Evolutionary conservation across 2,797 vertebrate genomes (phyloP), one percentile per base, ranked within the genome.

Genomic region (Erpetoichthys calabaricus): DNA sequence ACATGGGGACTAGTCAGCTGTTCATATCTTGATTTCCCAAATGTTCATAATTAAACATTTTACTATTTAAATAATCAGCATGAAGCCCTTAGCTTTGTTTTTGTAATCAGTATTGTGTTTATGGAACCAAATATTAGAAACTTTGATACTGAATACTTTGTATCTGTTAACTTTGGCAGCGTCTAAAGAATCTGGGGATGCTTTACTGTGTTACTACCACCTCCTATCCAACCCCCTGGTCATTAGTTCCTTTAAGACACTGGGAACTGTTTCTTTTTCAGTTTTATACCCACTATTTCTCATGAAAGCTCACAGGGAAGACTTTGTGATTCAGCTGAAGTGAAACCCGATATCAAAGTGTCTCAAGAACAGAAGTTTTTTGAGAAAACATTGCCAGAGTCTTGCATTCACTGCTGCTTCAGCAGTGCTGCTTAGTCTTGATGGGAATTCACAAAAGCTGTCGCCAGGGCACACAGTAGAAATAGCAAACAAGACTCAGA

Each of bases 81-180:
- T 86, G 91, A 89, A 84, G 82, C 83, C 78, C 86, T 88, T 77
- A 74, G 80, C 82, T 83, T 81, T 92, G 85, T 92, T 93, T 89
- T 90, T 78, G 73, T 86, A 92, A 88, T 80, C 84, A 68, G 81
- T 82, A 82, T 87, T 76, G 76, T 94, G 86, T 94, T 94, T 91
- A 77, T 86, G 85, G 89, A 94, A 84, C 88, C 91, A 92, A 91
- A 91, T 90, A 90, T 77, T 83, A 80, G 82, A 86, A 86, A 86
- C 89, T 91, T 94, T 96, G 94, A 94, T 95, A 96, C 88, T 62
- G 79, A 93, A 92, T 89, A 85, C 89, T 84, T 84, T 83, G 77
- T 85, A 79, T 88, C 84, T 95, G 91, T 94, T 96, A 91, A 89
- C 86, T 83, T 96, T 96, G 92, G 92, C 94, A 91, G 73, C 69